Conservation (phyloP, 64 coral and sea anemone species). For the Pocillopora verrucosa region DNA sequence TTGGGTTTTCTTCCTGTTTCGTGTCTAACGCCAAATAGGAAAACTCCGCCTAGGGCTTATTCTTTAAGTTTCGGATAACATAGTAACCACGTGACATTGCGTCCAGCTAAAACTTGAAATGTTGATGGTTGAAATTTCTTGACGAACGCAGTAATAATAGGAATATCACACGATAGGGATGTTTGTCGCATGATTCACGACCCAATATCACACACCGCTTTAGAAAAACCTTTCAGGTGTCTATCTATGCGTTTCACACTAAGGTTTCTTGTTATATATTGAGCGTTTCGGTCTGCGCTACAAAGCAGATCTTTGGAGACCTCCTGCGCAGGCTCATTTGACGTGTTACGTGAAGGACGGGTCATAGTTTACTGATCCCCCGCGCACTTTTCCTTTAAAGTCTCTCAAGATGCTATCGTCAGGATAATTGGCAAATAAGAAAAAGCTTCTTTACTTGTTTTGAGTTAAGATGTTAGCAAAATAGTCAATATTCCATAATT, state of each 20-base stretch:
- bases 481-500: background rate
- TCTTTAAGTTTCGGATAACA: background rate
- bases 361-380: background rate
- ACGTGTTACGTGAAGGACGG: background rate
- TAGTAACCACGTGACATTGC: constrained; percentile 6
- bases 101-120: background rate
- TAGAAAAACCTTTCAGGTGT: background rate
- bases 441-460: background rate
- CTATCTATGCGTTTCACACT: background rate
- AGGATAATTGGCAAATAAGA: background rate
- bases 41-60: constrained; percentile 2
- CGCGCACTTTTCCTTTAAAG: background rate
- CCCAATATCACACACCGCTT: background rate
- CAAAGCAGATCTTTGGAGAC: background rate
- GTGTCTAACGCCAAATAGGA: constrained; percentile 1
- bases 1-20: constrained; percentile 29
- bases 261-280: background rate
- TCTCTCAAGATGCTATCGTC: background rate
- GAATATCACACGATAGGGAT: background rate
- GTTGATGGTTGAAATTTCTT: background rate
- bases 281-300: background rate
- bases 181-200: background rate
- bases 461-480: background rate
- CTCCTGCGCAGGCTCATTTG: background rate
- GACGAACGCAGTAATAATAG: background rate